Percentiles rank a stretch among this genome's conserved stretches.
phyloP scores from a whole-genome alignment of 2,888 invertebrate species.

The Drosophila paranaensis region DNA sequence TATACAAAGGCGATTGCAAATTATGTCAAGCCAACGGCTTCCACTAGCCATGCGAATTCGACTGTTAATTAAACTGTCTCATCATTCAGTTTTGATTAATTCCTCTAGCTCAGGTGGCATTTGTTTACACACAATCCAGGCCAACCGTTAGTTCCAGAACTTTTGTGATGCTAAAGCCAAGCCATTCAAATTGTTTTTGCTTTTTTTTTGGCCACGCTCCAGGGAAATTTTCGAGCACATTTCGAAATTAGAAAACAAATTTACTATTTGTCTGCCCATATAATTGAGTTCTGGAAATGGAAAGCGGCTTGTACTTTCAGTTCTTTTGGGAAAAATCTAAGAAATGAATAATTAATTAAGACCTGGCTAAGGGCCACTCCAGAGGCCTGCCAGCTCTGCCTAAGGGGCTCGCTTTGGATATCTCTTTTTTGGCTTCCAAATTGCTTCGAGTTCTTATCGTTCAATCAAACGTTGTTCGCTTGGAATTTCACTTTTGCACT shows the following conservation, averaged over 20 bases:
- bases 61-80: slow-evolving; percentile 51
- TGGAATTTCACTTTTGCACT: slow-evolving; percentile 45
- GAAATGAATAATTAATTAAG: slow-evolving; percentile 12
- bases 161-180: slow-evolving; percentile 23
- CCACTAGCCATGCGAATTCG: slow-evolving; percentile 49
- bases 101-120: slow-evolving; percentile 11
- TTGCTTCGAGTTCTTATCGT: slow-evolving; percentile 19
- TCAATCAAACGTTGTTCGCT: slow-evolving; percentile 5
- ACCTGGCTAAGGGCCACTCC: slow-evolving; percentile 3
- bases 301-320: slow-evolving; percentile 57
- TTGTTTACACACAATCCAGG: slow-evolving; percentile 38
- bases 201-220: slow-evolving; percentile 32
- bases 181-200: slow-evolving; percentile 16
- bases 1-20: slow-evolving; percentile 38
- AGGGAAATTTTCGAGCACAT: slow-evolving; percentile 47
- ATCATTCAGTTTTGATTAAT: slow-evolving; percentile 44
- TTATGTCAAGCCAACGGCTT: slow-evolving; percentile 49
- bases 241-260: slow-evolving; percentile 48
- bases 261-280: slow-evolving; percentile 20
- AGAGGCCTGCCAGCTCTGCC: background rate
- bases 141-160: slow-evolving; percentile 64
- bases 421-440: background rate
- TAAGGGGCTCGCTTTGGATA: background rate
- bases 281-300: slow-evolving; percentile 46
- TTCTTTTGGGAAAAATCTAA: slow-evolving; percentile 24